Conservation (phyloP, 1,140 invertebrate genomes). For the Leptinotarsa defecta region DNA sequence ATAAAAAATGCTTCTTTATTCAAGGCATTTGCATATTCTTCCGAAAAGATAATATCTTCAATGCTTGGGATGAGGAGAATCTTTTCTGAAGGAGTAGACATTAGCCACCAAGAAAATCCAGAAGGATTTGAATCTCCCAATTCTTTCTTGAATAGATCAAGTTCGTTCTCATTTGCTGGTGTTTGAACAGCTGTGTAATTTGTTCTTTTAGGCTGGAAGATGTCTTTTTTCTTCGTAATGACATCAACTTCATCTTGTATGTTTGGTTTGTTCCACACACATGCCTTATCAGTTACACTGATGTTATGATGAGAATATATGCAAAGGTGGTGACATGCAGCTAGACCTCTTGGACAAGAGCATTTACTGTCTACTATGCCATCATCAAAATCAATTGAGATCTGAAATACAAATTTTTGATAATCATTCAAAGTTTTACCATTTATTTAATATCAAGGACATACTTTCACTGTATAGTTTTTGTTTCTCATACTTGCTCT, state of each 20-base stretch:
- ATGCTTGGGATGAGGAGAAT: slow-evolving; percentile 15
- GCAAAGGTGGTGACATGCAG: slow-evolving; percentile 21
- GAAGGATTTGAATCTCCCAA: slow-evolving; percentile 15
- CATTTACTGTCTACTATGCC: not conserved
- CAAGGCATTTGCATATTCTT: not conserved
- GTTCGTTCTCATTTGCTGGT: slow-evolving; percentile 9
- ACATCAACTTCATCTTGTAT: not conserved
- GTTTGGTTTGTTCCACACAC: not conserved
- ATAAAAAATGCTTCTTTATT: slow-evolving; percentile 22
- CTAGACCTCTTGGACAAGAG: slow-evolving; percentile 23
- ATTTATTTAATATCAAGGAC: slow-evolving; percentile 11
- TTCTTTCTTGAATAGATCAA: slow-evolving; percentile 12
- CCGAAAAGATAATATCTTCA: slow-evolving; percentile 21
- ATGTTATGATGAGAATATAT: slow-evolving; percentile 22
- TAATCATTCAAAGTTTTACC: not conserved
- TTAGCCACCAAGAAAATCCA: slow-evolving; percentile 24
- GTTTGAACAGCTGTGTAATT: slow-evolving; percentile 12
- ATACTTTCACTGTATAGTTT: slow-evolving; percentile 15
- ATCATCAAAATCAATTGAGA: not conserved
- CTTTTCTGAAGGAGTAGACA: not conserved
- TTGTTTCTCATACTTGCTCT: slow-evolving; percentile 20
- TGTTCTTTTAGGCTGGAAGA: slow-evolving; percentile 1
- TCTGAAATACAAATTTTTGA: slow-evolving; percentile 11
- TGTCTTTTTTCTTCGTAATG: not conserved
- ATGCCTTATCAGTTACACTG: slow-evolving; percentile 22